Evolutionary conservation across 1,140 invertebrate species (phyloP).

Genomic region (Platorchestia sp.): DNA sequence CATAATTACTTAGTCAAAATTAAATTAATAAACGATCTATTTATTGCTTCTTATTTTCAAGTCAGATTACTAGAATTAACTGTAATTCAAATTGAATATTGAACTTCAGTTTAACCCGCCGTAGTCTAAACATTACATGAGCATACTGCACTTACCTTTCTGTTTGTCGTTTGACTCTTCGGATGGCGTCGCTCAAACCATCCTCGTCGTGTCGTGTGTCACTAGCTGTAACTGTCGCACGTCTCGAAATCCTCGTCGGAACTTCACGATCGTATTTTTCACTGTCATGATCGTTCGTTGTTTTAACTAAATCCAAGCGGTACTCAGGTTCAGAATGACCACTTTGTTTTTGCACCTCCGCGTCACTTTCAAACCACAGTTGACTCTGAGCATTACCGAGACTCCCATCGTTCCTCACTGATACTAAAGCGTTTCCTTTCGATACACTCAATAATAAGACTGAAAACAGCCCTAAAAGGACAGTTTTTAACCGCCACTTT

Average conservation of each 20-base stretch:
- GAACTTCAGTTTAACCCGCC: no score
- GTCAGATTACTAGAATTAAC: no score
- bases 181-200: not conserved
- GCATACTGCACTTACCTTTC: not conserved
- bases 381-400: not conserved
- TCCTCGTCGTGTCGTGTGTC: not conserved
- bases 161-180: slow-evolving; percentile 1
- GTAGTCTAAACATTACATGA: no score
- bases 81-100: no score
- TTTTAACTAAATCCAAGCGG: not conserved
- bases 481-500: slow-evolving; percentile 30
- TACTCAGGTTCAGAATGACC: not conserved
- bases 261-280: not conserved
- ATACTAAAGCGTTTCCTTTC: not conserved
- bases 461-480: not conserved
- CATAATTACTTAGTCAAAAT: no score
- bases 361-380: not conserved
- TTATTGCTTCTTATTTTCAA: no score
- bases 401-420: not conserved
- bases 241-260: not conserved
- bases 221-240: not conserved
- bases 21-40: no score
- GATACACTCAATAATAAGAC: not conserved
- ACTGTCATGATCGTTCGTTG: not conserved
- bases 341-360: not conserved